Base-by-base conservation (phyloP, 2,888 invertebrate genomes). In the Metalampra italica region DNA sequence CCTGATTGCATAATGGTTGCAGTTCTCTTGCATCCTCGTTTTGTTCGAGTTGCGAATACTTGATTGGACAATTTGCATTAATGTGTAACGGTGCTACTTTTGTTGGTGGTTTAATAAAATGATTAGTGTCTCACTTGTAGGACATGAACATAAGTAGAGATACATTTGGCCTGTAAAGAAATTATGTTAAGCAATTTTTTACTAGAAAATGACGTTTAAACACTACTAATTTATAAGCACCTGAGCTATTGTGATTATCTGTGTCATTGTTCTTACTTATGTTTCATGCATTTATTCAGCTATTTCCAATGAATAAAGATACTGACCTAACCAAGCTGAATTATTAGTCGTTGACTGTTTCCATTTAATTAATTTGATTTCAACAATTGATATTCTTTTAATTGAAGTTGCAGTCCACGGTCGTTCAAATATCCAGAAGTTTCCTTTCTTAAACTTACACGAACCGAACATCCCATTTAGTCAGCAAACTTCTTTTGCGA, bases 1-100 rank as follows among this genome's bases (percentile, higher is more conserved):
- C 78, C 73, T 78, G 79, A 82, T 86, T 81, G 73, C 73, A 77
- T 74, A 82, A 80, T 78, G 71, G 68, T 60, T 63, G 72, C 68
- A 75, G 59, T 55, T 59, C 57, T 59, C 57, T 67, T 62, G 60
- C 64, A 69, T 62, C 55, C 7, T 60, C 57, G 54, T 56, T 64
- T 68, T 67, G 68, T 62, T 59, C 62, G 52, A 66, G 60, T 36
- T 32, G 46, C 42, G 41, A 47, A 49, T 14, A 38, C 50, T 38
- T 46, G 50, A 43, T 46, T 4, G 13, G 29, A 12, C 43, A 50
- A 32, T 49, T 49, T 42, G 39, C 49, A 15, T 14, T 8, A 11
- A 9, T 44, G 15, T 36, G 44, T 15, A 8, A 36, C 12, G 14
- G 39, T 29, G 14, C n/a, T 8, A 34, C 34, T 9, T 34, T 3